phyloP scores from a whole-genome alignment of 2,113 vertebrate genomes.

The Alectura lathami region DNA sequence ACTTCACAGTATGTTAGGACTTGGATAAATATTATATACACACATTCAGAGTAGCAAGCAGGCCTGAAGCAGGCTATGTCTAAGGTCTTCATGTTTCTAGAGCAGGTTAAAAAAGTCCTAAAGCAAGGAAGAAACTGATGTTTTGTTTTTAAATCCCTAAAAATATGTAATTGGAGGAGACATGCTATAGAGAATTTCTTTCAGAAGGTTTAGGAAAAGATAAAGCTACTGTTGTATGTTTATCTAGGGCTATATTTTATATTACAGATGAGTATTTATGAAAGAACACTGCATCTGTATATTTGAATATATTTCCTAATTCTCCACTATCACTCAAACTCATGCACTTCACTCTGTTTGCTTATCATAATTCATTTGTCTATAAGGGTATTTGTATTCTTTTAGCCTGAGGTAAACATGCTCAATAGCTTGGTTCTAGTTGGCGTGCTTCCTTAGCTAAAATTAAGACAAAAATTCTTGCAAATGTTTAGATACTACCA shows the following conservation, averaged over 20 bases:
- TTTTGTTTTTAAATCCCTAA: neutral
- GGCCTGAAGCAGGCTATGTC: neutral
- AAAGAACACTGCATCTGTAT: neutral
- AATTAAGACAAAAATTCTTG: conserved; percentile 12
- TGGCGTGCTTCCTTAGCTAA: neutral
- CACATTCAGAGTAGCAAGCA: neutral
- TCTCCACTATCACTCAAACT: neutral
- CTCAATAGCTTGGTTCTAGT: conserved; percentile 11
- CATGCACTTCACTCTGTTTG: neutral
- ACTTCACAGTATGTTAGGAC: neutral
- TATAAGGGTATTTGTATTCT: conserved; percentile 46
- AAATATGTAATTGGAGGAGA: neutral
- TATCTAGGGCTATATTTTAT: neutral
- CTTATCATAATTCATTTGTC: conserved; percentile 23
- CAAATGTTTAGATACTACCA: conserved; percentile 11
- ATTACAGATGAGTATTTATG: neutral
- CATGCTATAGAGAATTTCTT: neutral
- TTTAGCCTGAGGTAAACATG: conserved; percentile 27
- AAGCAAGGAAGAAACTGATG: neutral
- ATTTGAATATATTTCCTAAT: neutral
- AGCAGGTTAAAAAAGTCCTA: neutral
- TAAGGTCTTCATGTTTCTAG: neutral
- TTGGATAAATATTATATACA: neutral
- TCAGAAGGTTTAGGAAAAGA: neutral
- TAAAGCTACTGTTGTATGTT: neutral